Base-by-base conservation (phyloP, 1,140 invertebrate species). In the Cydia strobilella region DNA sequence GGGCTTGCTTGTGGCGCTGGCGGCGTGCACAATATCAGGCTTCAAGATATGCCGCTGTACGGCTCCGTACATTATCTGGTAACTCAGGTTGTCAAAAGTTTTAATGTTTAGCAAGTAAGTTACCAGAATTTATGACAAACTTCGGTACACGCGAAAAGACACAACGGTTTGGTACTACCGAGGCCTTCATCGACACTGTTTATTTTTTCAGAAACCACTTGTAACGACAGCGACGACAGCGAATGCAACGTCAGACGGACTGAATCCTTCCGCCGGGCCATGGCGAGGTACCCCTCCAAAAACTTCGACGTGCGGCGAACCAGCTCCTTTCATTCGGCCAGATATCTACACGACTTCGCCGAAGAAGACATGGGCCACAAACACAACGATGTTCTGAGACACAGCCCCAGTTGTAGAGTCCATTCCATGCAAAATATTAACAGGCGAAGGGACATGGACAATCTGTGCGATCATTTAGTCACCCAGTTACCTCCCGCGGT, bases 171-270 rank as follows among this genome's bases (percentile, higher is more conserved):
- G 10, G 35, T 39, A 39, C 35, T 1, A 39, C 35, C 42, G 10
- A 45, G 12, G 13, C 9, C 42, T 45, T 45, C 48, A 51, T 0
- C 6, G 18, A 7, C 12, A 59, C 3, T 72, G 2, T 13, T 63
- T 25, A 5, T 65, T 71, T 12, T 82, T 79, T 18, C 78, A 90
- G 90, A 91, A 80, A 87, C 90, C 25, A 90, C 90, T 74, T 93
- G 89, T 78, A 90, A 91, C 75, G 90, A 87, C 74, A 93, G 90
- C 77, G 90, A 93, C 51, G 91, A 92, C 51, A 93, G 90, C 82
- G 90, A 93, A 51, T 92, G 86, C 72, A 91, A 91, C 76, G 80
- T 91, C 12, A 74, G 88, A 27, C 86, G 91, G 20, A 90, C 91
- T 0, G 89, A 91, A 9, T 91, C 91, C 4, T 91, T 93, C 81